A percentile compares a stretch with the other conserved stretches of the same genome.
Evolutionary conservation across 30 jellyfish, hydroid and myxozoan genomes (phyloP).

Genomic region (Aurelia coerulea): DNA sequence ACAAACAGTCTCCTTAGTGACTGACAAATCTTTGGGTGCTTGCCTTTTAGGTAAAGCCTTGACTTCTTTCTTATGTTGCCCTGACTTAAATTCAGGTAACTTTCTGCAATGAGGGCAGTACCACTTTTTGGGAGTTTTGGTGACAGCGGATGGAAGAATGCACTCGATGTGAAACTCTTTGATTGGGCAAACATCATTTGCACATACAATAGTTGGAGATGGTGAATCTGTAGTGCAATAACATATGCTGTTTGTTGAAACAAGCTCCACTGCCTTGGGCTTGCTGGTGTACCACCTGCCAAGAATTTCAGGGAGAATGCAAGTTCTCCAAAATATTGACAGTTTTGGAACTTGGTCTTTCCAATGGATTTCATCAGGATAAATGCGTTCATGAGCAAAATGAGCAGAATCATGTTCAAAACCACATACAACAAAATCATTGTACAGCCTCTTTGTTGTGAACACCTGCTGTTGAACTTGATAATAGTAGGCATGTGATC

Average conservation of each 20-base stretch:
- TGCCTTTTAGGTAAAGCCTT: conserved; percentile 35
- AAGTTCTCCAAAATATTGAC: conserved; percentile 52
- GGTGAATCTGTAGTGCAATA: conserved; percentile 18
- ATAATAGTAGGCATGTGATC: conserved; percentile 53
- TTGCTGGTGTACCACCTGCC: conserved; percentile 68
- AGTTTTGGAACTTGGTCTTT: conserved; percentile 33
- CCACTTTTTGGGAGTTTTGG: conserved; percentile 49
- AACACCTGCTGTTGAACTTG: conserved; percentile 69
- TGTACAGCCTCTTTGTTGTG: conserved; percentile 32
- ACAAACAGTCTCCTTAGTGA: conserved; percentile 27
- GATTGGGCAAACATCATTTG: conserved; percentile 52
- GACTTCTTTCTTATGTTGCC: conserved; percentile 32
- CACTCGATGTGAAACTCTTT: conserved; percentile 28
- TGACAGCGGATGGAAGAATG: conserved; percentile 48
- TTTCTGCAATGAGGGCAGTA: conserved; percentile 49
- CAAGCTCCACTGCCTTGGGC: conserved; percentile 18
- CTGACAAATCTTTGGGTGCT: conserved; percentile 2
- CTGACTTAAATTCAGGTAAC: conserved; percentile 42
- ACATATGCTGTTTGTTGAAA: conserved; percentile 38
- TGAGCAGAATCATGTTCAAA: conserved; percentile 42
- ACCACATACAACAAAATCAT: conserved; percentile 48
- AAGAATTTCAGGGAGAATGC: conserved; percentile 61
- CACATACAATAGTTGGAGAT: conserved; percentile 22
- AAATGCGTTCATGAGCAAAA: conserved; percentile 19
- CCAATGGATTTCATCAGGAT: conserved; percentile 38